Evolutionary conservation across 2,113 vertebrate species (phyloP).

Genomic region (Parus major): DNA sequence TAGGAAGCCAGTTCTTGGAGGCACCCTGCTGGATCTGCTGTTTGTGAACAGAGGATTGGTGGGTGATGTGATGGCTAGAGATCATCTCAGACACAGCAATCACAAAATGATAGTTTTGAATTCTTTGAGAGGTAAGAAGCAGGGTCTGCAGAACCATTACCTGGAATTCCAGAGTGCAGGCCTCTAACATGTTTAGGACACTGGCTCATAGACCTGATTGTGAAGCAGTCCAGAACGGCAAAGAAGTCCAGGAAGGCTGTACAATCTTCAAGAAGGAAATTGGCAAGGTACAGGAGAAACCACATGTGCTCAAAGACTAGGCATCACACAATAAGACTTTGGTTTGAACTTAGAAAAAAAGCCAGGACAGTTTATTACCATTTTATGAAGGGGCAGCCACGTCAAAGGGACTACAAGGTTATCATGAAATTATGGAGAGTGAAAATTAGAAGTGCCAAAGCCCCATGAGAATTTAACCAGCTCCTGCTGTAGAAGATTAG

Average conservation of each 20-base stretch:
- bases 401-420: background rate
- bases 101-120: background rate
- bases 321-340: background rate
- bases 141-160: background rate
- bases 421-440: background rate
- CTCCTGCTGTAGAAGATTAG: background rate
- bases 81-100: background rate
- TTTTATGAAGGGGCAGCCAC: background rate
- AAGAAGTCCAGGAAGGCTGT: background rate
- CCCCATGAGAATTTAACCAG: background rate
- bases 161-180: background rate
- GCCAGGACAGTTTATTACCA: background rate
- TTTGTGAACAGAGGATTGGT: background rate
- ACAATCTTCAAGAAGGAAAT: background rate
- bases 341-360: background rate
- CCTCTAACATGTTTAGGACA: background rate
- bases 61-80: background rate
- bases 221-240: background rate
- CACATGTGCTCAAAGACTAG: background rate
- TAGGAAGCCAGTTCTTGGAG: background rate
- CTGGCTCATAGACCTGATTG: background rate
- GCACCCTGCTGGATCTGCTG: background rate
- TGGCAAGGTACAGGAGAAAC: background rate
- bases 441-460: background rate
- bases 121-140: background rate